Percentiles rank a stretch among this genome's conserved stretches.
Evolutionary conservation across 2,888 invertebrate species (phyloP).

Genomic region (Lithodes maja): DNA sequence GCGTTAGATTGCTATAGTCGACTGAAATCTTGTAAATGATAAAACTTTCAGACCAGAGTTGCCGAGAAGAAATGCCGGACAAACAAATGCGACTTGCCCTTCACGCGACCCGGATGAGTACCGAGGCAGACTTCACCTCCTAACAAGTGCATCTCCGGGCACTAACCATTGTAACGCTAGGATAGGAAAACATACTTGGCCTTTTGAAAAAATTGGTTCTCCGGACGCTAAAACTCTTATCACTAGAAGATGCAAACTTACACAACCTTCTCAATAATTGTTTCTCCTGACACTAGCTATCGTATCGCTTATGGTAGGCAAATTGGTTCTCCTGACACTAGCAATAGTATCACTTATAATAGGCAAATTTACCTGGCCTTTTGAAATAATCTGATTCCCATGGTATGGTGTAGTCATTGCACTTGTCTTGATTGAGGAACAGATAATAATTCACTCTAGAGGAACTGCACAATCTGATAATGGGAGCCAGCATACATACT

Average conservation of each 20-base stretch:
- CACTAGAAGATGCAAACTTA: too few relatives aligned
- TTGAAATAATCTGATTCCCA: conserved; percentile 6
- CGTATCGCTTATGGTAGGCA: too few relatives aligned
- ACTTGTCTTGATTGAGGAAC: conserved; percentile 1
- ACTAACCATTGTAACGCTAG: neutral
- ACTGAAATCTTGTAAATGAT: too few relatives aligned
- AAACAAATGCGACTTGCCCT: too few relatives aligned
- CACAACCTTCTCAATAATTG: too few relatives aligned
- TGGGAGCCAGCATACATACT: conserved; percentile 30
- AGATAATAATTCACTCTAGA: conserved; percentile 13
- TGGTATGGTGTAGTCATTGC: neutral
- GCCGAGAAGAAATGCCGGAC: too few relatives aligned
- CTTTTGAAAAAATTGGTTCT: neutral
- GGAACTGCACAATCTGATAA: conserved; percentile 41
- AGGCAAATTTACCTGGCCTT: conserved; percentile 3
- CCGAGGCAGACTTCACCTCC: conserved; percentile 3
- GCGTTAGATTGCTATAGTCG: too few relatives aligned
- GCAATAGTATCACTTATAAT: neutral
- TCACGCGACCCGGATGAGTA: neutral
- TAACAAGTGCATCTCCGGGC: neutral
- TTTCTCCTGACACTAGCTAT: too few relatives aligned
- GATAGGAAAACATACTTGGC: neutral
- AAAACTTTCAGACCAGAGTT: too few relatives aligned
- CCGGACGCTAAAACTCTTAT: neutral
- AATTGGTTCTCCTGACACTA: neutral